Percentiles rank a stretch among this genome's conserved stretches.
Evolutionary conservation across 2,797 vertebrate genomes (phyloP).

Genomic region (Picus viridis): DNA sequence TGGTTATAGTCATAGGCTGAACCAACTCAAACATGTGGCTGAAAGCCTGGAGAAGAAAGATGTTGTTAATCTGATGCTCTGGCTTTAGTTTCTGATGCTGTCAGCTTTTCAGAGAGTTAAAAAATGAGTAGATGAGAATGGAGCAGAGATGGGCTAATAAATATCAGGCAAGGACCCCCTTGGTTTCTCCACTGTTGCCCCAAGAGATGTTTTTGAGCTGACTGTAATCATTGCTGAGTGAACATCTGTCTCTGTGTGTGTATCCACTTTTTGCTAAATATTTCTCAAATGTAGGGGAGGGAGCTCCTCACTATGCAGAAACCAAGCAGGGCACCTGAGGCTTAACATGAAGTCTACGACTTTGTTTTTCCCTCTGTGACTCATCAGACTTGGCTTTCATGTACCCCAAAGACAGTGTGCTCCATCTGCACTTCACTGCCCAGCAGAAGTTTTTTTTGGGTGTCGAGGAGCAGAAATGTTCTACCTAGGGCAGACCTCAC

Average conservation of each 20-base stretch:
- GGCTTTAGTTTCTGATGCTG: conserved; percentile 9
- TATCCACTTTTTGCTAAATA: neutral
- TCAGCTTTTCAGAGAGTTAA: neutral
- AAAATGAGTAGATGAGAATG: neutral
- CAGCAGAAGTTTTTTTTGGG: neutral
- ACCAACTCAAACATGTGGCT: neutral
- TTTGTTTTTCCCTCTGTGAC: neutral
- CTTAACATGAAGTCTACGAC: fast-evolving
- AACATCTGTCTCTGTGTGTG: neutral
- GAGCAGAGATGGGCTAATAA: conserved; percentile 3
- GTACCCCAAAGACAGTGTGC: neutral
- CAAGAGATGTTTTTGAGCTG: neutral
- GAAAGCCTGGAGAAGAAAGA: neutral
- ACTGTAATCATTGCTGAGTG: neutral
- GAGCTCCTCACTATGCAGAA: neutral
- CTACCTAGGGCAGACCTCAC: neutral
- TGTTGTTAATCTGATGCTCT: conserved; percentile 16
- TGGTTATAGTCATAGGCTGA: fast-evolving
- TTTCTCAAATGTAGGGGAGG: fast-evolving
- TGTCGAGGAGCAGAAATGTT: neutral
- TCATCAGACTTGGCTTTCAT: neutral
- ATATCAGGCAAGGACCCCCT: neutral
- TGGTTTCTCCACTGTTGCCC: fast-evolving
- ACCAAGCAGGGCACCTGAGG: neutral
- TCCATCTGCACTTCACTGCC: neutral